A percentile compares a stretch with the other conserved stretches of the same genome.
Evolutionary conservation across 1,140 invertebrate species (phyloP).

Genomic region (Glomeris maerens): DNA sequence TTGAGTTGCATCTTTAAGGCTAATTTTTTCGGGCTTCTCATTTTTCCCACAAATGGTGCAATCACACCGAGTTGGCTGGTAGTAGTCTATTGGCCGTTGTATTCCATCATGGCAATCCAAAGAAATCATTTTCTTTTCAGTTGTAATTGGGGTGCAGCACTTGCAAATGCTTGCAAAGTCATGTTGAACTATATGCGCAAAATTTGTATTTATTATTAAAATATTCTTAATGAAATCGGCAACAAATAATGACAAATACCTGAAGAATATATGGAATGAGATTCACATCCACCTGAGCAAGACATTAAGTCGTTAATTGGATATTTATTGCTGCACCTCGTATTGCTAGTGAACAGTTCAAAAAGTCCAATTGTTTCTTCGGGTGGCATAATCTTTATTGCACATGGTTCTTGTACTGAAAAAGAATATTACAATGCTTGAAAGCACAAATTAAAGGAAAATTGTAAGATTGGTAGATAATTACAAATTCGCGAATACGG

Average conservation of each 20-base stretch:
- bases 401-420: too few relatives aligned
- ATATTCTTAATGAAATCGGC: not conserved
- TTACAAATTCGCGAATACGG: too few relatives aligned
- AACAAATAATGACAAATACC: constrained; percentile 11
- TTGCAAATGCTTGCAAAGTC: constrained; percentile 13
- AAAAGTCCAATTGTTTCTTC: not conserved
- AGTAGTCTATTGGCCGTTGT: constrained; percentile 4
- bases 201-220: not conserved
- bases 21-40: too few relatives aligned
- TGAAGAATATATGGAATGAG: constrained; percentile 19
- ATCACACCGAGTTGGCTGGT: constrained; percentile 10
- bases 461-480: too few relatives aligned
- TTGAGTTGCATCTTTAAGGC: too few relatives aligned
- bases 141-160: constrained; percentile 7
- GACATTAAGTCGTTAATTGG: constrained; percentile 17
- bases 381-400: too few relatives aligned
- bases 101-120: constrained; percentile 11
- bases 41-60: constrained; percentile 8
- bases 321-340: constrained; percentile 20
- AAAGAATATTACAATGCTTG: too few relatives aligned
- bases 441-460: too few relatives aligned
- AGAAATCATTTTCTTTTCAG: not conserved
- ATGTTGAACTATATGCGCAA: constrained; percentile 3
- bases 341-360: constrained; percentile 10
- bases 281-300: constrained; percentile 23